Evolutionary conservation across 2,888 invertebrate species (phyloP), one percentile per base, ranked within the genome.

Genomic region (Drosophila gaucha): DNA sequence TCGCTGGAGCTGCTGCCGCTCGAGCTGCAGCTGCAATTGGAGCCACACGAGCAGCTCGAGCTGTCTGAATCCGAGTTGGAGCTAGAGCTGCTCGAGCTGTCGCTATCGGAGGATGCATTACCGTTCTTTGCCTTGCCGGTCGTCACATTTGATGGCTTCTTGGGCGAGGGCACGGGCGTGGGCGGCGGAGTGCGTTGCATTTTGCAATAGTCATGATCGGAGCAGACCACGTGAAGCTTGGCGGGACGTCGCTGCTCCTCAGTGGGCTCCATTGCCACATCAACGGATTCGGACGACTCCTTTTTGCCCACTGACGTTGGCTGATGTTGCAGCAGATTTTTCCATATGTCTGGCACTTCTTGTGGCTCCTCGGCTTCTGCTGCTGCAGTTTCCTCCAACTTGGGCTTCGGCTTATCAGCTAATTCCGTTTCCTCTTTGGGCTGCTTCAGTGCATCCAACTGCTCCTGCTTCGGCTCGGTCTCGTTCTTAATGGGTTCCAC

Each of bases 1-100:
- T 96, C 95, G 50, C 94, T 88, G 31, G 75, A 74, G 35, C 83
- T 85, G 46, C 90, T 94, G 60, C 94, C 95, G 54, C 94, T 94
- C 49, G 95, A 95, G 6, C 95, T 95, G 89, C 97, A 97, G 71
- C 96, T 96, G 86, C 97, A 97, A 88, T 96, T 96, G 2, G 96
- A 95, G 3, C 96, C 96, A 89, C 97, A 96, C 0, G 96, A 95
- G 87, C 96, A 96, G 86, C 95, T 96, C 1, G 96, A 95, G 3
- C 96, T 95, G 76, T 94, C 94, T 1, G 96, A 95, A 77, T 94
- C 94, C 68, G 95, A 95, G 79, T 95, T 95, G 76, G 95, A 95
- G 69, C 96, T 96, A 18, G 96, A 96, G 0, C 96, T 95, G 18
- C 95, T 95, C 14, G 92, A 87, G 83, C 92, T 91, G 92, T 93